These are phyloP conservation scores for Agapornis canus DNA, from an alignment of 2,797 vertebrate genomes.

Conservation along the genomic window DNA sequence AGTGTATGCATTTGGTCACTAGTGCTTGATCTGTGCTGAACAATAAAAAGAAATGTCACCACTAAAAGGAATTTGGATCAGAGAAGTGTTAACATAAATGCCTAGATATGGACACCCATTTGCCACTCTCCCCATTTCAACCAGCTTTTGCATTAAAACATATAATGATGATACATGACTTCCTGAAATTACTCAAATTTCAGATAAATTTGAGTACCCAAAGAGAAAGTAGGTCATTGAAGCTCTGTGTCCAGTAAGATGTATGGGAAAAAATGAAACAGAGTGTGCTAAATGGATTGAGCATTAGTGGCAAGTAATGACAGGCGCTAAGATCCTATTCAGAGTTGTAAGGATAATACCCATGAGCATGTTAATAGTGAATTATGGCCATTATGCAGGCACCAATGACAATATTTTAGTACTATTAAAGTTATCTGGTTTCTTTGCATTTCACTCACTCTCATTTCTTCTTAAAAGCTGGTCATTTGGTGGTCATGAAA, in stretches of 20 bases:
- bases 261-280: not conserved
- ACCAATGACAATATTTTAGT: constrained; percentile 32
- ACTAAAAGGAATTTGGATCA: constrained; percentile 29
- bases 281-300: constrained; percentile 13
- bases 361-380: constrained; percentile 36
- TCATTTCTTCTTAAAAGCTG: constrained; percentile 33
- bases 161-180: constrained; percentile 24
- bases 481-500: not conserved
- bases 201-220: not conserved
- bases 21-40: constrained; percentile 37
- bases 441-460: not conserved
- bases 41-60: constrained; percentile 36
- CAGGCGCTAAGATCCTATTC: not conserved
- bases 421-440: not conserved
- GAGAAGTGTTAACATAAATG: constrained; percentile 21
- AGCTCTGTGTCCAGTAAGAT: constrained; percentile 22
- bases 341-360: constrained; percentile 30
- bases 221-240: constrained; percentile 26
- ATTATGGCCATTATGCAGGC: constrained; percentile 36
- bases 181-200: constrained; percentile 31
- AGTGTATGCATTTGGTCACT: constrained; percentile 12
- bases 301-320: constrained; percentile 28
- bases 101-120: not conserved
- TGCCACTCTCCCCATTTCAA: constrained; percentile 7
- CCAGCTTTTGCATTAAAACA: constrained; percentile 50